phyloP scores from a whole-genome alignment of 2,888 invertebrate species.

The Arrhopalites spinosus region DNA sequence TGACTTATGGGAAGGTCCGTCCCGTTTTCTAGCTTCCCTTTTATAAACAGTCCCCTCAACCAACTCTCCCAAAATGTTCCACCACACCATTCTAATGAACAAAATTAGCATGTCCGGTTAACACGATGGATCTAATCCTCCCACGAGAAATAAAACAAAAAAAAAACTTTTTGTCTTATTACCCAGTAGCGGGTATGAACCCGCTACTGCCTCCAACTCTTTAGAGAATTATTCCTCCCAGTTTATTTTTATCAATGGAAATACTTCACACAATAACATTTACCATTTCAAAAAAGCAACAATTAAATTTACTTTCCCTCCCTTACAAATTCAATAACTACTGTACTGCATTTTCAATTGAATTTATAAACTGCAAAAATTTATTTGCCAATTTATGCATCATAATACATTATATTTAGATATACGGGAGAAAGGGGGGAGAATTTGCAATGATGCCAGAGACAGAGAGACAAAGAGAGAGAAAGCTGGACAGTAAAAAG shows the following conservation, averaged over 20 bases:
- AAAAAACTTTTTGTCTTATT: neutral
- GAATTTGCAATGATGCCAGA: too few relatives aligned
- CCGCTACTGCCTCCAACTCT: too few relatives aligned
- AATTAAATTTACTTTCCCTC: neutral
- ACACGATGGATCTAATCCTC: constrained; percentile 20
- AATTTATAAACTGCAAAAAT: too few relatives aligned
- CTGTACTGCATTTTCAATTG: too few relatives aligned
- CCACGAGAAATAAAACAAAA: constrained; percentile 20
- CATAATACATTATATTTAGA: too few relatives aligned
- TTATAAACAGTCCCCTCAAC: neutral
- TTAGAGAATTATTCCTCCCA: too few relatives aligned
- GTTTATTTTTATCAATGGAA: neutral
- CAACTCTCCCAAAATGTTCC: neutral
- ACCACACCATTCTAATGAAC: constrained; percentile 32
- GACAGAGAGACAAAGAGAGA: too few relatives aligned
- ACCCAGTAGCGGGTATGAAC: neutral
- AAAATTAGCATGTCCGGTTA: constrained; percentile 43
- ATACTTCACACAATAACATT: neutral
- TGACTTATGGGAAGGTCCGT: neutral
- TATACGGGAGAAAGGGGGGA: too few relatives aligned
- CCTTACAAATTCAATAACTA: too few relatives aligned
- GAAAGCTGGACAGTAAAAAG: too few relatives aligned
- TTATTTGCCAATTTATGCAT: too few relatives aligned
- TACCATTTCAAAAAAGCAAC: constrained; percentile 4
- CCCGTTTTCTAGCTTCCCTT: too few relatives aligned